These are phyloP conservation scores for Riparia riparia DNA, from an alignment of 2,113 vertebrate genomes.

Conservation along the genomic window DNA sequence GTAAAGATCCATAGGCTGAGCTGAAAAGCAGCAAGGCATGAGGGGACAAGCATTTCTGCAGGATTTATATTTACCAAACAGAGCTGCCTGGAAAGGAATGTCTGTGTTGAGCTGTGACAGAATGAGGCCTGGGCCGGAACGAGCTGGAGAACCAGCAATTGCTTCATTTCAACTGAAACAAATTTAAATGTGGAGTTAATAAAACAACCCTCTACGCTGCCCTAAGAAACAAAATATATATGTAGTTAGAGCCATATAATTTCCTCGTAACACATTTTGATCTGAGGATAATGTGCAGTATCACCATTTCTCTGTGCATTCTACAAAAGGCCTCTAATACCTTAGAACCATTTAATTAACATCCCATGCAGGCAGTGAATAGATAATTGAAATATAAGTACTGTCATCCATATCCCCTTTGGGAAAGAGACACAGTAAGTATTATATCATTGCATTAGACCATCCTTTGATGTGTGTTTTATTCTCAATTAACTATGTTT, in stretches of 20 bases:
- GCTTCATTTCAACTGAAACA: neutral
- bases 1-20: slow-evolving; percentile 14
- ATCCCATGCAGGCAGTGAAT: slow-evolving; percentile 18
- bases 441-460: slow-evolving; percentile 59
- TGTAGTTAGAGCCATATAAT: slow-evolving; percentile 25
- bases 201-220: neutral
- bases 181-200: neutral
- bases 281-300: slow-evolving; percentile 36
- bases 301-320: slow-evolving; percentile 9
- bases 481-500: slow-evolving; percentile 59
- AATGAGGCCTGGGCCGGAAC: neutral
- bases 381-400: slow-evolving; percentile 57
- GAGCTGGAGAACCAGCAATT: neutral
- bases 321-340: slow-evolving; percentile 37
- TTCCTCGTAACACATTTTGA: slow-evolving; percentile 39
- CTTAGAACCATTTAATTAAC: slow-evolving; percentile 31
- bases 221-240: slow-evolving; percentile 22
- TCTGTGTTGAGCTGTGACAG: neutral
- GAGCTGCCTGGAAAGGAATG: slow-evolving; percentile 54
- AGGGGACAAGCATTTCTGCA: slow-evolving; percentile 68
- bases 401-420: slow-evolving; percentile 51
- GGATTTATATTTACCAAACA: slow-evolving; percentile 55
- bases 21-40: slow-evolving; percentile 53
- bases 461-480: slow-evolving; percentile 63
- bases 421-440: slow-evolving; percentile 60